phyloP scores from a whole-genome alignment of 1,140 invertebrate species.

The Sminthurinus signatus region DNA sequence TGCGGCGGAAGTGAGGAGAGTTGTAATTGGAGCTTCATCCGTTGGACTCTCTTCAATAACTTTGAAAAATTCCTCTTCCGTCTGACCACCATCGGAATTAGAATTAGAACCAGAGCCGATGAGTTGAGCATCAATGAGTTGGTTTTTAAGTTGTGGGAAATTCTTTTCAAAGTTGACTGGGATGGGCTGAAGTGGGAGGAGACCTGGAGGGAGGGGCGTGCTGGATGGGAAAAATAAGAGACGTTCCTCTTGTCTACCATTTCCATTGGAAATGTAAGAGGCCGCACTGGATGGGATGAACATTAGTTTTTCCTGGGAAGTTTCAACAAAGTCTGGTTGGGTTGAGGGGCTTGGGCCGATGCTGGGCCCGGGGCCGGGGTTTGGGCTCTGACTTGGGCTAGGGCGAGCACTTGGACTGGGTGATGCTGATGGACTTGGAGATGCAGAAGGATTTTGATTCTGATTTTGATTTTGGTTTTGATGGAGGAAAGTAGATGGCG shows the following conservation, averaged over 20 bases:
- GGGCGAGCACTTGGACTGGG: neutral
- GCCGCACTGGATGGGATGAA: conserved; percentile 23
- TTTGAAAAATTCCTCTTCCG: neutral
- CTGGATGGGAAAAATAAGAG: conserved; percentile 21
- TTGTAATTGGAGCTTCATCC: neutral
- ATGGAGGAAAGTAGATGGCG: conserved; percentile 1
- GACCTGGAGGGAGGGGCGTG: neutral
- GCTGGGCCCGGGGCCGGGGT: neutral
- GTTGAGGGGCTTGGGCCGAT: neutral
- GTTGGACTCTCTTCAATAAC: neutral
- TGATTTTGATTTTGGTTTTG: neutral
- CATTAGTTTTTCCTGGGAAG: conserved; percentile 20
- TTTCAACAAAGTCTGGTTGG: neutral
- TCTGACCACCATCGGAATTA: neutral
- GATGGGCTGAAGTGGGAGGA: neutral
- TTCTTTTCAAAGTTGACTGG: neutral
- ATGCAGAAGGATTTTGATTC: neutral
- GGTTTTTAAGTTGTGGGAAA: neutral
- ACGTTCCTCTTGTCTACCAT: conserved; percentile 1
- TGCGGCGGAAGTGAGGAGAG: neutral
- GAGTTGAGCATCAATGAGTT: neutral
- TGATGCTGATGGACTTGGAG: neutral
- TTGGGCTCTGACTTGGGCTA: neutral
- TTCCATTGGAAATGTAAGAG: conserved; percentile 1
- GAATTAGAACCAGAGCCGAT: too few species aligned